Evolutionary conservation across 1,140 invertebrate genomes (phyloP), one percentile per base, ranked within the genome.

Genomic region (Pseudomyrmex pallidus): DNA sequence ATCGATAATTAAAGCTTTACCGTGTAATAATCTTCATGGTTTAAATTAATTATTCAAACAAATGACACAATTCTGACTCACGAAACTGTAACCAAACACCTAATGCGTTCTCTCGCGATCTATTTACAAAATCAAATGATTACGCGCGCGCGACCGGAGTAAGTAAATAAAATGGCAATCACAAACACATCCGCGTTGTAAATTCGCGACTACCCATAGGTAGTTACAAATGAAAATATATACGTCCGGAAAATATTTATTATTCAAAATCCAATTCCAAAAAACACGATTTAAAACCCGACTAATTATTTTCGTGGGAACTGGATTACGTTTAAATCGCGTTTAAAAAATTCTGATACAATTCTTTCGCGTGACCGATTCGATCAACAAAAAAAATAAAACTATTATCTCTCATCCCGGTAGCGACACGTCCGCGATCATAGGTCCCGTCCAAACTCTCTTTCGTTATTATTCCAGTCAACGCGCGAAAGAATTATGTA

Each of bases 381-480:
- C 5, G 20, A 20, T n/a, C n/a, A 48, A 59, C 48, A 25, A 25
- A 25, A 3, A 25, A 25, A 25, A 25, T 2, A 25, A 62, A 12
- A 52, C 13, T 52, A 74, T 48, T 22, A 35, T 35, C 35, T 35
- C 35, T 35, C 35, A 15, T 22, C 4, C 2, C 50, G 1, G 22
- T 1, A 15, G 13, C 15, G 22, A 4, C 4, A 17, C 54, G n/a
- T 35, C 0, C 22, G 22, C 9, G 10, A 35, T 35, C 35, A 7
- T 7, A 35, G 35, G 35, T 35, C 5, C 35, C 35, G 35, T 5
- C 35, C 35, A 1, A 7, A 35, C 0, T 35, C 56, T 62, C 44
- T 62, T 74, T 35, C 66, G 66, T 80, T 80, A 72, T 72, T 25
- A 72, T 72, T 25, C 54, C 68, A 2, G n/a, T 12, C 17, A 44